phyloP scores from a whole-genome alignment of 2,113 vertebrate species.

The Octodon degus region DNA sequence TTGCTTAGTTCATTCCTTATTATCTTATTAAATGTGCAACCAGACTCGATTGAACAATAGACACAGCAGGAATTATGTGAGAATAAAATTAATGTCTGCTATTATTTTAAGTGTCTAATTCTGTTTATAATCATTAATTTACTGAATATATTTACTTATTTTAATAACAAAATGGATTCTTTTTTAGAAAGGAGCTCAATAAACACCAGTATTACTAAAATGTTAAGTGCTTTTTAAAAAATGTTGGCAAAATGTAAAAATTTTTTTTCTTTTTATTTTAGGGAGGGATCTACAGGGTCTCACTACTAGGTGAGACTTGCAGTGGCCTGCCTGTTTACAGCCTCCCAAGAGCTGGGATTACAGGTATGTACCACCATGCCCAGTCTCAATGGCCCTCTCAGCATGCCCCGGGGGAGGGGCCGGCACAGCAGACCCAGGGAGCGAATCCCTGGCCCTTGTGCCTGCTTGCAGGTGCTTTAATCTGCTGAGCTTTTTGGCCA shows the following conservation, averaged over 20 bases:
- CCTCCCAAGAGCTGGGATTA: no score
- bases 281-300: no score
- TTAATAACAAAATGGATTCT: background rate
- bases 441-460: no score
- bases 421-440: no score
- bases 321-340: no score
- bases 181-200: background rate
- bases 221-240: background rate
- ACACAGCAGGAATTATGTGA: background rate
- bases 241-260: background rate
- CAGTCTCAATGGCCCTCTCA: no score
- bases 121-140: background rate
- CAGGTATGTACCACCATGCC: no score
- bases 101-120: background rate
- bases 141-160: background rate
- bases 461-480: no score
- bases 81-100: background rate
- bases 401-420: no score
- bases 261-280: no score
- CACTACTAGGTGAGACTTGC: no score
- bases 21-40: slow-evolving; percentile 80
- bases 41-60: background rate
- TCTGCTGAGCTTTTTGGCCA: no score
- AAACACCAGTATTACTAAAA: background rate
- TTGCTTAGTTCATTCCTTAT: slow-evolving; percentile 88